phyloP scores from a whole-genome alignment of 2,113 vertebrate species.

The Corythoichthys intestinalis region DNA sequence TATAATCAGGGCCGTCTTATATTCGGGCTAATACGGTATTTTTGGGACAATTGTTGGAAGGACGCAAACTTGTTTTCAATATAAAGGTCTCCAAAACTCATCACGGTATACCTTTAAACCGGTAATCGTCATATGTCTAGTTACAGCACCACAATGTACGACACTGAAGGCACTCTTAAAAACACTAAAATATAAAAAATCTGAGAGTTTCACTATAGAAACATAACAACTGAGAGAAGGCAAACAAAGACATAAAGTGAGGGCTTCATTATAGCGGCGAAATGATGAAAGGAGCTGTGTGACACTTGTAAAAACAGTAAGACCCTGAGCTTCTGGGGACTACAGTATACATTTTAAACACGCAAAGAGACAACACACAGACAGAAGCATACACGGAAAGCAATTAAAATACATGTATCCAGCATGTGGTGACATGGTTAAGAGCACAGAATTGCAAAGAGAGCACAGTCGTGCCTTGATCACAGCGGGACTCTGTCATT shows the following conservation, averaged over 20 bases:
- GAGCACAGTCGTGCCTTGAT: constrained; percentile 54
- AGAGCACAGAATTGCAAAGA: constrained; percentile 32
- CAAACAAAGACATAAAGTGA: background rate
- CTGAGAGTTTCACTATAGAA: background rate
- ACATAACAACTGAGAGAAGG: background rate
- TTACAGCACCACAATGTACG: no score
- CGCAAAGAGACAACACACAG: constrained; percentile 17
- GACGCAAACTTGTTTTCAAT: no score
- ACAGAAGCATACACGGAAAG: background rate
- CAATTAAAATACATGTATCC: constrained; percentile 47
- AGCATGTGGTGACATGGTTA: constrained; percentile 29
- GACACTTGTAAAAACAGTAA: constrained; percentile 37
- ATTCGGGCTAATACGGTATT: no score
- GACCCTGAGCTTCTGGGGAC: constrained; percentile 23
- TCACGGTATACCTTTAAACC: no score
- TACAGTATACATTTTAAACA: constrained; percentile 29
- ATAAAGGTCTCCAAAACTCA: no score
- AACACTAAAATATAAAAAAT: no score
- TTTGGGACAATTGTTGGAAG: no score
- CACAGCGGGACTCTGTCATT: constrained; percentile 37
- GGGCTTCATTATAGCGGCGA: background rate
- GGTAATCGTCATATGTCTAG: no score
- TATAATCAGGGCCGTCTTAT: no score
- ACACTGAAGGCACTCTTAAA: no score
- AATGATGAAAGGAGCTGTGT: background rate